A percentile compares a stretch with the other conserved stretches of the same genome.
Evolutionary conservation across 2,888 invertebrate species (phyloP).

Genomic region (Sarcophaga caerulescens): DNA sequence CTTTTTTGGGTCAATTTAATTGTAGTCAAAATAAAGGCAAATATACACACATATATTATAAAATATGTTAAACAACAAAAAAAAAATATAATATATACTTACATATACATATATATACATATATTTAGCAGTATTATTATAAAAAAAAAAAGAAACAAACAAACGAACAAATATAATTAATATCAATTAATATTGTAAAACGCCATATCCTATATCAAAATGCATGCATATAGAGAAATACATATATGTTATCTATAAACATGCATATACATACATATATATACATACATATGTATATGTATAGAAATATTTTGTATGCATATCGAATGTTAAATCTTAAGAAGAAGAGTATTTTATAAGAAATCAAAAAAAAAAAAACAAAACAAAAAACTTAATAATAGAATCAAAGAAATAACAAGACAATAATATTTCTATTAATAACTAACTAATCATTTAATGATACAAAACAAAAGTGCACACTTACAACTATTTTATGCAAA

Average conservation of each 20-base stretch:
- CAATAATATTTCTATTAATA: neutral
- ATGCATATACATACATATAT: slow-evolving; percentile 24
- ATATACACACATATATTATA: slow-evolving; percentile 18
- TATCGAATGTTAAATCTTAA: neutral
- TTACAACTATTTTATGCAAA: neutral
- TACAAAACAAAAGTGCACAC: neutral
- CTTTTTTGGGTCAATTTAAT: slow-evolving; percentile 67
- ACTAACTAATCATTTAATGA: neutral
- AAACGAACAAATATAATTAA: slow-evolving; percentile 22
- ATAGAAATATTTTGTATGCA: neutral
- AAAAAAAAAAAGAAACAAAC: slow-evolving; percentile 16
- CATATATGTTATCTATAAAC: slow-evolving; percentile 1
- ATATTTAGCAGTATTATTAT: slow-evolving; percentile 19
- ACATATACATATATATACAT: slow-evolving; percentile 36
- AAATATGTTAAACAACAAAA: slow-evolving; percentile 37
- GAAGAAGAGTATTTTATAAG: neutral
- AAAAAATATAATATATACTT: slow-evolving; percentile 48
- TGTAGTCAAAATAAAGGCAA: slow-evolving; percentile 57
- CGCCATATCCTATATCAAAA: slow-evolving; percentile 9
- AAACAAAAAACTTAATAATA: neutral
- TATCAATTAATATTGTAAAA: slow-evolving; percentile 12
- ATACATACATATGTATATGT: neutral
- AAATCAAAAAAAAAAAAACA: neutral
- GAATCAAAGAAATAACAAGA: neutral
- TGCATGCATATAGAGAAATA: slow-evolving; percentile 13